Percentiles rank a stretch among this genome's conserved stretches.
Evolutionary conservation across 2,113 vertebrate genomes (phyloP).

Genomic region (Oncorhynchus mykiss): DNA sequence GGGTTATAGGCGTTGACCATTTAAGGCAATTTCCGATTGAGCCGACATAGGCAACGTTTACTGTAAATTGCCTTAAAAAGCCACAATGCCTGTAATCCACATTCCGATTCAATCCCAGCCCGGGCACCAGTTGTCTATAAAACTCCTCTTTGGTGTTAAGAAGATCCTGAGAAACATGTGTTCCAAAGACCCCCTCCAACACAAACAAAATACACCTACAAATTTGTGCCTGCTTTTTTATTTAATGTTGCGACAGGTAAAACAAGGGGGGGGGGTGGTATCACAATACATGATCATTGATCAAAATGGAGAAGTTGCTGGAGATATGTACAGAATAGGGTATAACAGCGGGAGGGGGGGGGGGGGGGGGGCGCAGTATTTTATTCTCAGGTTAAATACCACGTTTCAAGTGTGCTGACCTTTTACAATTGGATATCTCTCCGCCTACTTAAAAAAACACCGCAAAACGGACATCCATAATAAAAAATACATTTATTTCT

Average conservation of each 20-base stretch:
- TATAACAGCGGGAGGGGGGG: slow-evolving; percentile 12
- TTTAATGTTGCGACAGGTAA: slow-evolving; percentile 78
- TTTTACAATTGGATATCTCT: slow-evolving; percentile 17
- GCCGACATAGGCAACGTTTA: no score
- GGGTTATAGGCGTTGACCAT: no score
- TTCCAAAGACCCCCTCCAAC: no score
- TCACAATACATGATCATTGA: slow-evolving; percentile 83
- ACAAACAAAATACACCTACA: background rate
- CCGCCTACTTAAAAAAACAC: slow-evolving; percentile 42
- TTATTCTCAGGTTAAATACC: slow-evolving; percentile 77
- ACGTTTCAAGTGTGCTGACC: slow-evolving; percentile 56
- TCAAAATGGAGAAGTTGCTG: slow-evolving; percentile 58
- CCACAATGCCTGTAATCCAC: no score
- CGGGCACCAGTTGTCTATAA: no score
- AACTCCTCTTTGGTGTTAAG: no score
- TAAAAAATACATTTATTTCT: slow-evolving; percentile 48
- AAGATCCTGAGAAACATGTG: no score
- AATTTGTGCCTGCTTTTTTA: slow-evolving; percentile 34
- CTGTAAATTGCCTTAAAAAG: no score
- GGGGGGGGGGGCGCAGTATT: slow-evolving; percentile 65
- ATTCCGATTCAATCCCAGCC: no score
- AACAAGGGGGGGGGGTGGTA: slow-evolving; percentile 73
- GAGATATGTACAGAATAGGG: slow-evolving; percentile 76
- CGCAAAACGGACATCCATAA: slow-evolving; percentile 82
- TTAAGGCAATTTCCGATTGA: no score